Base-by-base conservation (phyloP, 2,888 invertebrate species). In the Mesorhabditis belari region DNA sequence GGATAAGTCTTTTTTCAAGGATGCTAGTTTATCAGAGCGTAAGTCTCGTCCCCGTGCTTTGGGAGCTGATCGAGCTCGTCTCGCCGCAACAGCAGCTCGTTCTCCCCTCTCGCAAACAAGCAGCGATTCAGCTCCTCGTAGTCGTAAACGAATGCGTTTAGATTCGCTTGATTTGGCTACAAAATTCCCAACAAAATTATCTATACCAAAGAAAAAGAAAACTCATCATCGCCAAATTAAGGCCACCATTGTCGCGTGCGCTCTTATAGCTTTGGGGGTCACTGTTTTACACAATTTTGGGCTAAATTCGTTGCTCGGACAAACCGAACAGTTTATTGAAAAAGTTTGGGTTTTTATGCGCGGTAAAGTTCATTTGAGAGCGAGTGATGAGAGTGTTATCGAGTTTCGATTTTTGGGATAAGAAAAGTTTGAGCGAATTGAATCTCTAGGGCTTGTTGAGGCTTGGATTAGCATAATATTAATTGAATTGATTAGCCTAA, bases 131-230 rank as follows among this genome's bases (percentile, higher is more conserved):
- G 57, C 57, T 24, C 57, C 61, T 26, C 23, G 58, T 5, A 19
- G 27, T 50, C 17, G 61, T 9, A 60, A 60, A 21, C 5, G 61
- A 26, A 58, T 57, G 5, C 4, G 61, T 5, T 28, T 58, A 17
- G n/a, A 21, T 21, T 35, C 44, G n/a, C 44, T 35, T 1, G n/a
- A n/a, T n/a, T n/a, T n/a, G n/a, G n/a, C n/a, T n/a, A n/a, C n/a
- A n/a, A n/a, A n/a, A n/a, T n/a, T n/a, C n/a, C n/a, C n/a, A n/a
- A n/a, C n/a, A n/a, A n/a, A n/a, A n/a, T n/a, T n/a, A n/a, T n/a
- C n/a, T n/a, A n/a, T n/a, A n/a, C n/a, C n/a, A n/a, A n/a, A n/a
- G n/a, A n/a, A n/a, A n/a, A 23, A 35, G 44, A 9, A n/a, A 17
- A n/a, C 44, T 17, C 12, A 35, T 35, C 44, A 17, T 9, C 12